These are phyloP conservation scores for Xiphorhynchus elegans DNA, from an alignment of 2,113 vertebrate species.

Conservation along the genomic window DNA sequence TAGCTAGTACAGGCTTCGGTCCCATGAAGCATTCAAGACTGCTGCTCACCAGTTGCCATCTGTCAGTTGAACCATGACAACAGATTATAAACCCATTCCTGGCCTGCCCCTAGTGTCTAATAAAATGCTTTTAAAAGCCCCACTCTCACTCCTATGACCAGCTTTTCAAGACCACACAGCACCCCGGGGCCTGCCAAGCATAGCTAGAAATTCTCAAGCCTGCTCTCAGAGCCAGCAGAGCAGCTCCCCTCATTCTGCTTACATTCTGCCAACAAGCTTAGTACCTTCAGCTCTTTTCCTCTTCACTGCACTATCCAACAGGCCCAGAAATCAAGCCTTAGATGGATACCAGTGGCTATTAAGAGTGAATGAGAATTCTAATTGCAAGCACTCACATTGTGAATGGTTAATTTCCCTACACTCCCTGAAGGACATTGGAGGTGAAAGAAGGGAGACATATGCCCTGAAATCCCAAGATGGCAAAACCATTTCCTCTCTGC, in stretches of 20 bases:
- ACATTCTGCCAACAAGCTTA: neutral
- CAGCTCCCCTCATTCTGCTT: neutral
- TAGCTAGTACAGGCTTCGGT: neutral
- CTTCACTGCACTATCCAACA: neutral
- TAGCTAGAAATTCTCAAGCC: neutral
- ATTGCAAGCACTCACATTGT: conserved; percentile 65
- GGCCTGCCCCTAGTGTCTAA: neutral
- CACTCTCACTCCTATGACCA: neutral
- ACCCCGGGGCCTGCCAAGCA: neutral
- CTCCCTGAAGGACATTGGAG: conserved; percentile 49
- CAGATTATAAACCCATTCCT: conserved; percentile 5
- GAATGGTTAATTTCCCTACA: conserved; percentile 60
- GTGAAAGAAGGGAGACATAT: conserved; percentile 24
- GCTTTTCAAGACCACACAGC: neutral
- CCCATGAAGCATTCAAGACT: neutral
- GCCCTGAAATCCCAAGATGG: neutral
- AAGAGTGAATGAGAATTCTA: conserved; percentile 69
- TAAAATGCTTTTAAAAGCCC: conserved; percentile 15
- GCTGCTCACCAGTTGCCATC: neutral
- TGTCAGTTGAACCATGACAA: conserved; percentile 31
- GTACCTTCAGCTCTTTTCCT: conserved; percentile 19
- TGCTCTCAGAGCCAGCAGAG: neutral
- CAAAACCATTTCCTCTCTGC: neutral
- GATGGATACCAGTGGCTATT: conserved; percentile 64
- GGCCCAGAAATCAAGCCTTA: conserved; percentile 29